Evolutionary conservation across 2,797 vertebrate species (phyloP), one percentile per base, ranked within the genome.

Genomic region (Lacerta agilis): DNA sequence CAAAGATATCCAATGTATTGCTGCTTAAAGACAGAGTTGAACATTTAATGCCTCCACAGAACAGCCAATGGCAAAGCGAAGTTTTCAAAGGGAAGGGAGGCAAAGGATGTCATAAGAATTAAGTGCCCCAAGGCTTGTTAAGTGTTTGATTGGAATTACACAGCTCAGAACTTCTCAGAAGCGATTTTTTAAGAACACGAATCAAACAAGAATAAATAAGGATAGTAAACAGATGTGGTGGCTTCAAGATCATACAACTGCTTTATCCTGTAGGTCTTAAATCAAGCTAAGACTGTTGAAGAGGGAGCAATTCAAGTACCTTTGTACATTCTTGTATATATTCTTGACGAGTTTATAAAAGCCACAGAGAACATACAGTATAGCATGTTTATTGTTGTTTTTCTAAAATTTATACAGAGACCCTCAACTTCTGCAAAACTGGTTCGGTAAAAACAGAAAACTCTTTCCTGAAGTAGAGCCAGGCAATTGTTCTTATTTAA

Each of bases 101-200:
- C 33, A 38, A 85, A 87, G 58, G 20, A 7, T 72, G 29, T 43
- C 33, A 67, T 55, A 85, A 85, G 55, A 89, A 55, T 49, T 82
- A 66, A 87, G 76, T 73, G 55, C 67, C 82, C 27, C 7, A 27
- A 84, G 61, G 81, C 43, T 79, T 82, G 29, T 55, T 72, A 67
- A 79, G 41, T 29, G 23, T 33, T 83, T 87, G 15, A 82, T 83
- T 89, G 58, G n/a, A 85, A 81, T 69, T 76, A 82, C 3, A 85
- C 73, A 86, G 11, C 41, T 69, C 79, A 20, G 4, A 84, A 84
- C 27, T 29, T 80, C 15, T 45, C 4, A 49, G 71, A 81, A 92
- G 3, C 86, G 33, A 71, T 71, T 43, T 88, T 87, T 20, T 10
- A 17, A 17, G 6, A 66, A 29, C 79, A 61, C 85, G 49, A 0